Conservation (phyloP, 2,113 vertebrate genomes). For the Labrus mixtus region DNA sequence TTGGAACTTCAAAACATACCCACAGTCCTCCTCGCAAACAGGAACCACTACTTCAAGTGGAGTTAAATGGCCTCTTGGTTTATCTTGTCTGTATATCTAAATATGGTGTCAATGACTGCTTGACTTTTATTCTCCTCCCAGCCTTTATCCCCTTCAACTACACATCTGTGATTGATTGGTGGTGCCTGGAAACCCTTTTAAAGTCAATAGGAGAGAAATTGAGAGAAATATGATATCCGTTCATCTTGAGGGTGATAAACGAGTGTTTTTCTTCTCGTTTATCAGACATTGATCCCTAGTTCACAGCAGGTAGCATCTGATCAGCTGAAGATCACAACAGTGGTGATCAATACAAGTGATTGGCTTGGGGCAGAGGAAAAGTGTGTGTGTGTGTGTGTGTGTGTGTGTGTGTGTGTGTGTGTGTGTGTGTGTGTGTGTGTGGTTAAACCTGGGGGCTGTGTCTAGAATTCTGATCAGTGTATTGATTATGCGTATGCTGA, state of each 20-base stretch:
- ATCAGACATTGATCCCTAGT: constrained; percentile 80
- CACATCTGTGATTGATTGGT: constrained; percentile 78
- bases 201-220: constrained; percentile 80
- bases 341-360: constrained; percentile 80
- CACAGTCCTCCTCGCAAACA: background rate
- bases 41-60: background rate
- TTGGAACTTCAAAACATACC: background rate
- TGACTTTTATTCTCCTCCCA: constrained; percentile 56
- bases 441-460: constrained; percentile 64
- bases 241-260: constrained; percentile 81
- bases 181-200: constrained; percentile 63
- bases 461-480: constrained; percentile 76
- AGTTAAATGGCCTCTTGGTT: constrained; percentile 44
- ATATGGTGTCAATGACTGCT: constrained; percentile 67
- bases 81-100: constrained; percentile 56
- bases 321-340: constrained; percentile 82
- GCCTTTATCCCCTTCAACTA: constrained; percentile 71
- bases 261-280: constrained; percentile 83
- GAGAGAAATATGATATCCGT: constrained; percentile 82
- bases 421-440: constrained; percentile 11
- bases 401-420: constrained; percentile 21
- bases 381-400: constrained; percentile 24
- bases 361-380: constrained; percentile 48
- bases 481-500: constrained; percentile 77
- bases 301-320: constrained; percentile 81